Base-by-base conservation (phyloP, 92 coral and sea anemone species). In the Porites divaricata region DNA sequence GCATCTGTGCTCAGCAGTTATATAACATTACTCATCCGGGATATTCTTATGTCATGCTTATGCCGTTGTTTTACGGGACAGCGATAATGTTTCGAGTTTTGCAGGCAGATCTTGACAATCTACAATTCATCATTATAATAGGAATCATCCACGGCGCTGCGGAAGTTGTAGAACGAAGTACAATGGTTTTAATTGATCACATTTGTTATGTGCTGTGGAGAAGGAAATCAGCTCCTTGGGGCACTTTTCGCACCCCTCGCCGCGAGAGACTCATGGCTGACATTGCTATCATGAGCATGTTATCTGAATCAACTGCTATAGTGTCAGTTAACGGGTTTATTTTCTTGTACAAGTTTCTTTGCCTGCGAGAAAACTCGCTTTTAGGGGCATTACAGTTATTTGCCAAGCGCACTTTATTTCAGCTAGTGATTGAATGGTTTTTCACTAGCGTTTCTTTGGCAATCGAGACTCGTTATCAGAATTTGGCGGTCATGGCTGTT, bases 201-300 rank as follows among this genome's bases (percentile, higher is more conserved):
- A 26, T 69, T 26, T 69, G 22, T 45, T 14, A 69, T 45, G 6
- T 6, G 65, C 65, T 19, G 65, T 48, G 56, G 25, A 53, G 16
- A 73, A 73, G 77, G 21, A 48, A 21, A 53, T 73, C 62, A 17
- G 64, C 67, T 70, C 66, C 85, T 69, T 81, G 85, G 85, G 85
- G 85, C 53, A 81, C 67, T 81, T 81, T 81, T 68, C 85, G 85
- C 19, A 67, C 85, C 53, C 78, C 85, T 69, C 85, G 85, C 66
- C 85, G 85, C 51, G 85, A 81, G 28, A 68, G 85, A 81, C 79
- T 81, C 53, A 81, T 23, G 78, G 85, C 85, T 56, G 85, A 81
- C 68, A 81, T 81, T 65, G 78, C 67, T 62, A 63, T 78, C 71
- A 45, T 78, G 71, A 78, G 82, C 61, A 78, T 78, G 82, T 16